Evolutionary conservation across 1,140 invertebrate genomes (phyloP), one percentile per base, ranked within the genome.

Genomic region (Oryzaephilus surinamensis): DNA sequence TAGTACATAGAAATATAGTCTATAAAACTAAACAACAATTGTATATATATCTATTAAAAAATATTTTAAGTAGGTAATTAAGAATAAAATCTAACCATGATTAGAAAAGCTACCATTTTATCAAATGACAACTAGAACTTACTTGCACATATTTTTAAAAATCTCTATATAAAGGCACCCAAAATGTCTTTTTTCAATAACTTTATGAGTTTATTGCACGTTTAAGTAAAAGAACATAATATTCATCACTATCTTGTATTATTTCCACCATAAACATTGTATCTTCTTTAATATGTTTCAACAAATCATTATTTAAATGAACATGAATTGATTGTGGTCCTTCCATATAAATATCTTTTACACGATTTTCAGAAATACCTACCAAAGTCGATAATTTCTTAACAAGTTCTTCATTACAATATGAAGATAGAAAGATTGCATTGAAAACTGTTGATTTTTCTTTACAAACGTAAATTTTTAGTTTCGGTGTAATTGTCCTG

Each of bases 391-490:
- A 62, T 17, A 92, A 58, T 57, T 87, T 87, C 38, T 66, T 65
- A 12, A 73, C 58, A 13, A 93, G 59, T 43, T 84, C 80, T 14
- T 57, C 58, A 32, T 76, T 74, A n/a, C 70, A 76, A 14, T 79
- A 67, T 7, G 65, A 65, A 24, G 81, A 71, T 39, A 93, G 62
- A 54, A 86, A 90, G 8, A 91, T 64, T n/a, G 83, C 82, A 62
- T 83, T 78, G 70, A 82, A 91, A 4, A 81, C 70, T 38, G 64
- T 67, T 28, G 62, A 65, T 49, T 76, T 71, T 37, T 81, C 75
- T 41, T 79, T 61, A 45, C 79, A 82, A 27, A 88, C 76, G 58
- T 87, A 91, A 11, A 92, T 65, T 2, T 83, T 88, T 36, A 89
- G 65, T 32, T 81, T 75, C 0, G 86, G 84, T 12, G 74, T 67